These are phyloP conservation scores for Acipenser transmontanus DNA, from an alignment of 2,797 vertebrate species.

Conservation along the genomic window DNA sequence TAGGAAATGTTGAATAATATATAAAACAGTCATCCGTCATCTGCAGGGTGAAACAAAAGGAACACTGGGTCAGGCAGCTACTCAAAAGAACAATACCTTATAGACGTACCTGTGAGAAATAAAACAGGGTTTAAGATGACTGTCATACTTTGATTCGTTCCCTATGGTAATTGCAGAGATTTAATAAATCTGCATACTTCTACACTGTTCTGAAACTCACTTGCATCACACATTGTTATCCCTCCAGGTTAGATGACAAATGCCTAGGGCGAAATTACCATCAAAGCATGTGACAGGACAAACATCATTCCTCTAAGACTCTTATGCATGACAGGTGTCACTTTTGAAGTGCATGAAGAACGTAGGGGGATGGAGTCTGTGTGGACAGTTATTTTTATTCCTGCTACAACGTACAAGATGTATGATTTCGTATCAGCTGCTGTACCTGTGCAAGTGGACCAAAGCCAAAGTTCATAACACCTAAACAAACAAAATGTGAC, in stretches of 20 bases:
- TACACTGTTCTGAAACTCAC: conserved; percentile 57
- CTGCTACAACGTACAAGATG: conserved; percentile 28
- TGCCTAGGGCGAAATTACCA: conserved; percentile 68
- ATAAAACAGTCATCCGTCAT: conserved; percentile 4
- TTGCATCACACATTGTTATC: conserved; percentile 77
- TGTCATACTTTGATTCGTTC: conserved; percentile 78
- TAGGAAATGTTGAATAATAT: conserved; percentile 10
- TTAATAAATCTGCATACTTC: conserved; percentile 75
- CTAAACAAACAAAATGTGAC: no score
- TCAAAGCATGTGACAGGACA: conserved; percentile 68
- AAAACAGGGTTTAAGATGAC: conserved; percentile 69
- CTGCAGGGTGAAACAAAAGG: conserved; percentile 13
- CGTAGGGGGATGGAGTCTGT: conserved; percentile 52
- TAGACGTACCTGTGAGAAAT: conserved; percentile 49
- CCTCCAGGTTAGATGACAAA: conserved; percentile 78
- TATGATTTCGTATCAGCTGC: no score
- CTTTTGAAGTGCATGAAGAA: conserved; percentile 65
- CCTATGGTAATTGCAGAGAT: conserved; percentile 69
- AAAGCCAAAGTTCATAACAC: no score
- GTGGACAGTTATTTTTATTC: conserved; percentile 53
- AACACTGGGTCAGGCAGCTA: conserved; percentile 20
- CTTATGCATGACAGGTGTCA: conserved; percentile 70
- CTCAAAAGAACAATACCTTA: conserved; percentile 8
- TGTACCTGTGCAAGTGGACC: no score
- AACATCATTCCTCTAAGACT: conserved; percentile 71